phyloP scores from a whole-genome alignment of 2,888 invertebrate species.

The Melanostoma mellinum region DNA sequence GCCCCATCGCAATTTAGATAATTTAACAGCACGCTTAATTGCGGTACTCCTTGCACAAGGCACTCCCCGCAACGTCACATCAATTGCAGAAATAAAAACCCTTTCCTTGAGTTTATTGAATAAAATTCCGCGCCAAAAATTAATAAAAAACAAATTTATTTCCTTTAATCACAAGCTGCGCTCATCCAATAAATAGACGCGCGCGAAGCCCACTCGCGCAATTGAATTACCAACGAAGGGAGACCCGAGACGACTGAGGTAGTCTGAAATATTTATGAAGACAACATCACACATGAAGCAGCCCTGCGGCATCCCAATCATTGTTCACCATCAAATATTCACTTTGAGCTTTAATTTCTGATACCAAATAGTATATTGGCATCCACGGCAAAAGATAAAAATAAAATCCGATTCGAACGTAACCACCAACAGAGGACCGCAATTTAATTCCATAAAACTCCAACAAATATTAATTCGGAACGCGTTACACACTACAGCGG shows the following conservation, averaged over 20 bases:
- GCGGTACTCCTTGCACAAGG: neutral
- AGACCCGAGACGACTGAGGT: slow-evolving; percentile 6
- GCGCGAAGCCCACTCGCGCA: slow-evolving; percentile 57
- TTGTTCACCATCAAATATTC: slow-evolving; percentile 60
- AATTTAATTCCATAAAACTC: slow-evolving; percentile 72
- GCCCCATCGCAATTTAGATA: slow-evolving; percentile 3
- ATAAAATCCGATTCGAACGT: slow-evolving; percentile 19
- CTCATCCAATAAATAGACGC: slow-evolving; percentile 65
- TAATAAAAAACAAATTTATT: slow-evolving; percentile 70
- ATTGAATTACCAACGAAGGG: slow-evolving; percentile 55
- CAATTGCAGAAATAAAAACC: slow-evolving; percentile 9
- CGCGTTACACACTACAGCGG: slow-evolving; percentile 6
- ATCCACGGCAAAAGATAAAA: slow-evolving; percentile 3
- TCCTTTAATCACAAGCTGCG: slow-evolving; percentile 64
- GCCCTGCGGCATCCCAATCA: slow-evolving; percentile 63
- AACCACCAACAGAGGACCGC: slow-evolving; percentile 65
- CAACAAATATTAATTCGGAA: slow-evolving; percentile 67
- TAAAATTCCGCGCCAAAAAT: slow-evolving; percentile 64
- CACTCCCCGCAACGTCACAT: slow-evolving; percentile 8
- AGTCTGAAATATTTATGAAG: slow-evolving; percentile 61
- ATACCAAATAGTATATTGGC: slow-evolving; percentile 2
- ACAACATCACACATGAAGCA: slow-evolving; percentile 67
- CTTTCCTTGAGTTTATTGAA: slow-evolving; percentile 50
- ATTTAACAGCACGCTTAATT: slow-evolving; percentile 52
- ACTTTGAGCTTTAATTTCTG: slow-evolving; percentile 64